Conservation (phyloP, 2,113 vertebrate genomes). For the Buteo buteo region DNA sequence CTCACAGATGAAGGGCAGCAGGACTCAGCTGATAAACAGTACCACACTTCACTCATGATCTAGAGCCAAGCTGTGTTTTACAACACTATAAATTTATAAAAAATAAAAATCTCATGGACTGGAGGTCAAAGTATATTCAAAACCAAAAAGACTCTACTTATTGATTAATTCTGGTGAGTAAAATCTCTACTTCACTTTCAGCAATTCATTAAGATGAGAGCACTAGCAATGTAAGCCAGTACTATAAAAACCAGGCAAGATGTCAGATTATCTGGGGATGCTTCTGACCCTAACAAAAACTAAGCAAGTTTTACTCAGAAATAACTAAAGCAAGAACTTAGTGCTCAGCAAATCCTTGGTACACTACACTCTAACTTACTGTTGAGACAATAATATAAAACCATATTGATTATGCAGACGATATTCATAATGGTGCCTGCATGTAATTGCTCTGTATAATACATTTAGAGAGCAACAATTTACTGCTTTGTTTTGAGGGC, state of each 20-base stretch:
- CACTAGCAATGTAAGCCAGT: background rate
- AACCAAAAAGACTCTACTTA: background rate
- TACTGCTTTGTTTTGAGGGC: background rate
- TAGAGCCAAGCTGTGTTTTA: background rate
- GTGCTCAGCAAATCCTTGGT: background rate
- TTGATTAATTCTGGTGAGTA: background rate
- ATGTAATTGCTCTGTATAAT: background rate
- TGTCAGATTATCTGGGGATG: background rate
- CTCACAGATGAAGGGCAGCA: background rate
- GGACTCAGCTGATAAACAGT: background rate
- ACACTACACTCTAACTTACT: background rate
- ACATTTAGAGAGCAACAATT: background rate
- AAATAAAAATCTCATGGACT: background rate
- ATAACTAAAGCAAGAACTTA: background rate
- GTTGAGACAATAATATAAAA: constrained; percentile 2
- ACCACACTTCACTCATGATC: background rate
- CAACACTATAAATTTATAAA: background rate
- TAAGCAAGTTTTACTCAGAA: background rate
- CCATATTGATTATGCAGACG: background rate
- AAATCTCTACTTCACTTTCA: background rate
- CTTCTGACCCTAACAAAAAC: background rate
- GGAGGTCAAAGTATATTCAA: background rate
- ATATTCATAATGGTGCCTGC: constrained; percentile 2
- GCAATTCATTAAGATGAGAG: background rate
- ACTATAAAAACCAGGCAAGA: background rate